Base-by-base conservation (phyloP, 2,113 vertebrate species). In the Brachypteracias leptosomus region DNA sequence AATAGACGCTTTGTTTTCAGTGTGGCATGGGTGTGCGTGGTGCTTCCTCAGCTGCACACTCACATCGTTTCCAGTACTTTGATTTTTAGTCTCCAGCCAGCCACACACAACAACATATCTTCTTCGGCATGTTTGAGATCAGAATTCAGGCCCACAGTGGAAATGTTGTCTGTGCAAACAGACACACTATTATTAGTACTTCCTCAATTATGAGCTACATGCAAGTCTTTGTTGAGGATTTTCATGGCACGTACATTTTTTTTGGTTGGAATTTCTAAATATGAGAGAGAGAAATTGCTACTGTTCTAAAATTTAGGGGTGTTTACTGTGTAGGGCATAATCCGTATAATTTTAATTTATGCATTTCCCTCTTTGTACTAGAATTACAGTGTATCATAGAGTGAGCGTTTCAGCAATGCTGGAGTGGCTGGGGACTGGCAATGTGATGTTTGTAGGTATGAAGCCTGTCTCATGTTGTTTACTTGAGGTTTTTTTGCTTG, bases 311-410 rank as follows among this genome's bases (percentile, higher is more conserved):
- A 42, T 63, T 26, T 75, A 75, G 35, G 65, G 51, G 80, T 71
- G 68, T 44, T 90, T 87, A 38, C 57, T 88, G 46, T 49, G 75
- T 89, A 93, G 90, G 68, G 25, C 66, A 81, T 85, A 89, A 96
- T 93, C 92, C 90, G 76, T 96, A 79, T 87, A 59, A 94, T 96
- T 97, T 96, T 96, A 96, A 97, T 97, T 91, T 93, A 77, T 85
- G 61, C 61, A 93, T 95, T 98, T 97, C 93, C 87, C 93, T 91
- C 93, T 97, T 95, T 96, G 78, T 96, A 6, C 68, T 95, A 33
- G 74, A 96, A 90, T 87, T 85, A 49, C 47, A 72, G 16, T 29
- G 22, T 72, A 18, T 84, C 14, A 22, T 5, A 51, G 68, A 76
- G 66, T 26, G 38, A 85, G n/a, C 15, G 6, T 91, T 81, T 86